Base-by-base conservation (phyloP, 2,888 invertebrate species). In the Cataglyphis cursor region DNA sequence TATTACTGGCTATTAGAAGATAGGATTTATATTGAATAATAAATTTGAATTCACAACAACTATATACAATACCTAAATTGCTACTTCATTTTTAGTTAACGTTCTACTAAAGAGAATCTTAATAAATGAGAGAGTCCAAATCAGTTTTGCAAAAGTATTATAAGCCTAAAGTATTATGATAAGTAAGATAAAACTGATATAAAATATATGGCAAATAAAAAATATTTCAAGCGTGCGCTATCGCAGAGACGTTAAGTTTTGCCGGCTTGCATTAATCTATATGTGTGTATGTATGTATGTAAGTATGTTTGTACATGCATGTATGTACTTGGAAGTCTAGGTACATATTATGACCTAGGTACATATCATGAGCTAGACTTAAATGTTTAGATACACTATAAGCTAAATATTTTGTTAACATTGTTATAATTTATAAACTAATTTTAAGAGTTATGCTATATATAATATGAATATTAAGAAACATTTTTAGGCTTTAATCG, bases 371-470 rank as follows among this genome's bases (percentile, higher is more conserved):
- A 51, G 8, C n/a, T 51, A 6, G 51, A 51, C 8, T 18, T 51
- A 8, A 51, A 51, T n/a, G 8, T 51, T n/a, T 51, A 48, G 44
- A 1, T 44, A 44, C 15, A 48, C 44, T 48, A 0, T 51, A 51
- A 51, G n/a, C 0, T n/a, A n/a, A 51, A n/a, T 51, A 51, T 51
- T 35, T 35, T 51, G n/a, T n/a, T 51, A 51, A 51, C n/a, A n/a
- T 51, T 51, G 51, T 51, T 51, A 51, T 51, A 51, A 48, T 48
- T 48, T 48, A 48, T 48, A n/a, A 51, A n/a, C 8, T 51, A 51
- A 51, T 51, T 51, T 0, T n/a, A 51, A n/a, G 51, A 51, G n/a
- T 44, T 18, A 44, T 5, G 18, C n/a, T 51, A 51, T n/a, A 51
- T 51, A 51, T n/a, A 51, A n/a, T 0, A 51, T 51, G n/a, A 28